phyloP scores from a whole-genome alignment of 2,888 invertebrate genomes.

The Sinopyrophorus schimmeli region DNA sequence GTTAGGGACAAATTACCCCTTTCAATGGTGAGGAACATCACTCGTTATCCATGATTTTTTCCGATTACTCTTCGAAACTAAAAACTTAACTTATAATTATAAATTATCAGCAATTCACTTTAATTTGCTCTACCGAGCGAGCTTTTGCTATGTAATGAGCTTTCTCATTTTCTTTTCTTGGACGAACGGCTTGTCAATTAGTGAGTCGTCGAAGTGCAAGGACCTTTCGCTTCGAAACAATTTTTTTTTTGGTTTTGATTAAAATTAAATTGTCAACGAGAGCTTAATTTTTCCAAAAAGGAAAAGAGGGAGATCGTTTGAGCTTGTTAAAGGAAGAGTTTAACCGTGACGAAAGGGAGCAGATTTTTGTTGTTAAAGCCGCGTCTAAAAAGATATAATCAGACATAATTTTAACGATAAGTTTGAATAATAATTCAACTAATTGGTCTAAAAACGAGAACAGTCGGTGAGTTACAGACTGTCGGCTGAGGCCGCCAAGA shows the following conservation, averaged over 20 bases:
- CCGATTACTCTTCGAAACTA: slow-evolving; percentile 6
- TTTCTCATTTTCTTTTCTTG: too few species aligned
- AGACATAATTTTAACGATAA: slow-evolving; percentile 43
- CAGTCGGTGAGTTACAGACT: slow-evolving; percentile 49
- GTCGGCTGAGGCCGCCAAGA: slow-evolving; percentile 51
- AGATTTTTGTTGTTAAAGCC: slow-evolving; percentile 10
- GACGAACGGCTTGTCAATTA: too few species aligned
- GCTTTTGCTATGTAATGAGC: too few species aligned
- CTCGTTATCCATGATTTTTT: slow-evolving; percentile 12
- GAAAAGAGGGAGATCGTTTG: slow-evolving; percentile 3
- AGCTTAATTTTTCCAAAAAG: slow-evolving; percentile 5
- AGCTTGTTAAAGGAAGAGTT: slow-evolving; percentile 39
- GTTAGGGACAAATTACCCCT: slow-evolving; percentile 1
- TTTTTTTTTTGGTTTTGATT: too few species aligned
- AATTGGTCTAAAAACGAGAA: slow-evolving; percentile 54
- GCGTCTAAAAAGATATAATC: slow-evolving; percentile 36
- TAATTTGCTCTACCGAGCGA: too few species aligned
- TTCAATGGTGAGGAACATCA: too few species aligned
- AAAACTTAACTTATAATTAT: slow-evolving; percentile 16
- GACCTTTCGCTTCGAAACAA: too few species aligned
- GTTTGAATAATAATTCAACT: slow-evolving; percentile 55
- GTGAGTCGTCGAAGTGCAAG: too few species aligned
- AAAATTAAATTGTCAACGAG: slow-evolving; percentile 20
- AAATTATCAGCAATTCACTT: slow-evolving; percentile 13
- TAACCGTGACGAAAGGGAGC: slow-evolving; percentile 39